Percentiles rank a stretch among this genome's conserved stretches.
These are phyloP conservation scores for Phenacoccus solenopsis DNA, from an alignment of 1,140 invertebrate genomes.

Conservation along the genomic window DNA sequence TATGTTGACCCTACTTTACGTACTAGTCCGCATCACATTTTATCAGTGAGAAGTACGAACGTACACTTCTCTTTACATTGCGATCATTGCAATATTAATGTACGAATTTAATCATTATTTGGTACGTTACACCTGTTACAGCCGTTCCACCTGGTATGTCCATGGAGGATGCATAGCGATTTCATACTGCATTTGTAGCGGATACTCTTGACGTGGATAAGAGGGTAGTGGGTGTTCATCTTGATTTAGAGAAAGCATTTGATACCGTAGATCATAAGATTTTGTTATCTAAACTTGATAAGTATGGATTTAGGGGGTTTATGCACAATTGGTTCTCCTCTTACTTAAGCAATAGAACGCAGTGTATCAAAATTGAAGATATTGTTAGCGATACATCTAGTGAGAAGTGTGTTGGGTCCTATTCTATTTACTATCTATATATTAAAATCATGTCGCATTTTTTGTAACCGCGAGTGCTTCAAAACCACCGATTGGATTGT, in stretches of 20 bases:
- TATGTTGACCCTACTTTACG: too few species aligned
- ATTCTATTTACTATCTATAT: conserved; percentile 7
- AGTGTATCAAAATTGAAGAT: conserved; percentile 13
- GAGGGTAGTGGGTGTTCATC: conserved; percentile 16
- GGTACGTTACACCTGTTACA: too few species aligned
- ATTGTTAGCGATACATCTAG: background rate
- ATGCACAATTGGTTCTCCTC: conserved; percentile 15
- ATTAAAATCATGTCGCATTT: background rate
- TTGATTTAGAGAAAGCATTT: conserved; percentile 22
- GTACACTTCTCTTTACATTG: too few species aligned
- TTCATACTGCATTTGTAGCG: background rate
- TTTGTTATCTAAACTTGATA: conserved; percentile 19
- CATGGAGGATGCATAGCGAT: conserved; percentile 13
- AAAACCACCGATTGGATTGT: too few species aligned
- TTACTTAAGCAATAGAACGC: conserved; percentile 17
- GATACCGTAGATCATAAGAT: conserved; percentile 20
- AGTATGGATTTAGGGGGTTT: background rate
- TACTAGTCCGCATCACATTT: too few species aligned
- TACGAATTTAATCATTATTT: too few species aligned
- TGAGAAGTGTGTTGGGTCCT: conserved; percentile 1
- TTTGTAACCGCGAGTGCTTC: too few species aligned
- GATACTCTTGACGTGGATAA: background rate
- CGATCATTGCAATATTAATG: too few species aligned
- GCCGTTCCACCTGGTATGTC: conserved; percentile 7
- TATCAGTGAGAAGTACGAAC: too few species aligned